A percentile compares a stretch with the other conserved stretches of the same genome.
Evolutionary conservation across 2,797 vertebrate species (phyloP).

Genomic region (Benthosema pterotum): DNA sequence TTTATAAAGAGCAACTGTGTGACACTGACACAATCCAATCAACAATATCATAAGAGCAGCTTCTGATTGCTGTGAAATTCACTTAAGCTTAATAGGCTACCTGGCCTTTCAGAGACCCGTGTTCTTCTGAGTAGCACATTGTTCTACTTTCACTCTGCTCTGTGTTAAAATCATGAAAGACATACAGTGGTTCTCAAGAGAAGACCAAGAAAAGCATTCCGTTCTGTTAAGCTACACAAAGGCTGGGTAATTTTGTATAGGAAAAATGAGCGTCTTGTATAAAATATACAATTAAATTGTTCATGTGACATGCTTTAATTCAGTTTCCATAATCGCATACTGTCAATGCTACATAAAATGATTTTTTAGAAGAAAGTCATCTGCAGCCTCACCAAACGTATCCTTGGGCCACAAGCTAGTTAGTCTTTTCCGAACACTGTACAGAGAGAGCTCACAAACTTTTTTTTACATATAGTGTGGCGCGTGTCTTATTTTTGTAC

Average conservation of each 20-base stretch:
- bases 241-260: slow-evolving; percentile 16
- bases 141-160: slow-evolving; percentile 52
- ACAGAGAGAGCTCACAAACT: slow-evolving; percentile 73
- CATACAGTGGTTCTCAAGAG: slow-evolving; percentile 41
- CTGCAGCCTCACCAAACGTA: slow-evolving; percentile 59
- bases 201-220: slow-evolving; percentile 49
- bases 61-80: no score
- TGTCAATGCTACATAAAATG: slow-evolving; percentile 34
- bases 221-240: slow-evolving; percentile 45
- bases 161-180: slow-evolving; percentile 57
- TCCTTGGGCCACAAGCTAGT: slow-evolving; percentile 62
- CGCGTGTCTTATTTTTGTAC: not conserved
- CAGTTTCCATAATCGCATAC: no score
- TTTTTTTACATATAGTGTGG: slow-evolving; percentile 71
- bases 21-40: no score
- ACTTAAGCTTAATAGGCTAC: slow-evolving; percentile 12
- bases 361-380: slow-evolving; percentile 56
- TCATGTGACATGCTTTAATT: no score
- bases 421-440: slow-evolving; percentile 73
- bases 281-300: no score
- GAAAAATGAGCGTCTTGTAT: no score
- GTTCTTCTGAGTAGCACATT: slow-evolving; percentile 39
- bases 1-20: no score
- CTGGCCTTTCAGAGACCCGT: slow-evolving; percentile 59
- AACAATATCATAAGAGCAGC: no score